phyloP scores from a whole-genome alignment of 1,140 invertebrate genomes.

The Elymnias hypermnestra region DNA sequence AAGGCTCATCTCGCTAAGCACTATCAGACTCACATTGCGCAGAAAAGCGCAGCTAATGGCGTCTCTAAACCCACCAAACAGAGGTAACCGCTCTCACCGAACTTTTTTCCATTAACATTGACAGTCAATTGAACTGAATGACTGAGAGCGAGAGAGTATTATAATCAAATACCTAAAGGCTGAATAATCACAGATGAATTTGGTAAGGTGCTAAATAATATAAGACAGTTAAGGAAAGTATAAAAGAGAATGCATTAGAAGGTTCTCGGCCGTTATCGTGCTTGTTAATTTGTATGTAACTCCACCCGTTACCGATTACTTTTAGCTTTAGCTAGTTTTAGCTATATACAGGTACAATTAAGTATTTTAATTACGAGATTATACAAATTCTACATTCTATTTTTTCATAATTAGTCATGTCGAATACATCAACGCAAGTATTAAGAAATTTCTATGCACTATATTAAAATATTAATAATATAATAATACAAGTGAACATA shows the following conservation, averaged over 20 bases:
- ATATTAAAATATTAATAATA: neutral
- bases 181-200: conserved; percentile 70
- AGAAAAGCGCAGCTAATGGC: conserved; percentile 79
- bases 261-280: conserved; percentile 49
- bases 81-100: conserved; percentile 57
- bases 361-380: conserved; percentile 53
- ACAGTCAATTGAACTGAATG: conserved; percentile 65
- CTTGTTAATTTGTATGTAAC: conserved; percentile 72
- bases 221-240: conserved; percentile 51
- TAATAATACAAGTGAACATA: neutral
- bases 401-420: conserved; percentile 46
- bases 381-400: conserved; percentile 48
- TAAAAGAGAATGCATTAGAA: conserved; percentile 33
- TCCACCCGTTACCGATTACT: conserved; percentile 71
- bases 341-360: conserved; percentile 57
- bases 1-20: conserved; percentile 98
- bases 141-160: conserved; percentile 61
- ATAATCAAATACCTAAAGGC: conserved; percentile 64
- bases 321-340: conserved; percentile 69
- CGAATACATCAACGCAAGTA: neutral
- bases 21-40: conserved; percentile 95
- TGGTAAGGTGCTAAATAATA: conserved; percentile 72
- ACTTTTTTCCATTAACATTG: conserved; percentile 28
- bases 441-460: neutral
- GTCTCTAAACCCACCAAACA: conserved; percentile 66